Conservation (phyloP, 2,888 invertebrate genomes). For the Eulithis testata region DNA sequence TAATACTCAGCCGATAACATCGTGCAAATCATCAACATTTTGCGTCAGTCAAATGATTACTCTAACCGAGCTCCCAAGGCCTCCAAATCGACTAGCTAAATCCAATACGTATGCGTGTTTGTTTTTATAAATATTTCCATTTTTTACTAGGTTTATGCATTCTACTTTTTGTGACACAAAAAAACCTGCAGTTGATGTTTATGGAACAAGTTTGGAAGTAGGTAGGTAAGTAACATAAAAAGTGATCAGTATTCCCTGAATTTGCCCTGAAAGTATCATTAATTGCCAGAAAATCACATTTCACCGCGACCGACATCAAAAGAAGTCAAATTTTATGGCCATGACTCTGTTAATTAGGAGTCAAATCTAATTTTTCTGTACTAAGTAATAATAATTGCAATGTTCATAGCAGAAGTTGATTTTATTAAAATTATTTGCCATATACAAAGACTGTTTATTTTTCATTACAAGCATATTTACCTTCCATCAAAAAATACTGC, state of each 20-base stretch:
- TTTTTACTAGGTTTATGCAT: background rate
- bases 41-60: constrained; percentile 9
- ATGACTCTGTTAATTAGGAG: constrained; percentile 27
- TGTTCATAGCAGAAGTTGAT: background rate
- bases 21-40: background rate
- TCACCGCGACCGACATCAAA: constrained; percentile 39
- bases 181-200: background rate
- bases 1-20: background rate
- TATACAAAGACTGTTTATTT: background rate
- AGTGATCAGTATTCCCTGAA: constrained; percentile 20
- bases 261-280: constrained; percentile 41
- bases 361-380: constrained; percentile 26
- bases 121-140: too few species aligned
- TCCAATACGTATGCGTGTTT: background rate
- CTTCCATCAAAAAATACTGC: too few species aligned
- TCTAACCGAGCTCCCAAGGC: background rate
- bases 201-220: background rate
- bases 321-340: constrained; percentile 37
- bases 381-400: constrained; percentile 6
- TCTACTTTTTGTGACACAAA: background rate
- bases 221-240: background rate
- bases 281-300: constrained; percentile 44
- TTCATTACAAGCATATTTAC: too few species aligned
- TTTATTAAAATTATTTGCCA: background rate
- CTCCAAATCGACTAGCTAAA: background rate